phyloP scores from a whole-genome alignment of 1,140 invertebrate genomes.

The Chrysoperla carnea region DNA sequence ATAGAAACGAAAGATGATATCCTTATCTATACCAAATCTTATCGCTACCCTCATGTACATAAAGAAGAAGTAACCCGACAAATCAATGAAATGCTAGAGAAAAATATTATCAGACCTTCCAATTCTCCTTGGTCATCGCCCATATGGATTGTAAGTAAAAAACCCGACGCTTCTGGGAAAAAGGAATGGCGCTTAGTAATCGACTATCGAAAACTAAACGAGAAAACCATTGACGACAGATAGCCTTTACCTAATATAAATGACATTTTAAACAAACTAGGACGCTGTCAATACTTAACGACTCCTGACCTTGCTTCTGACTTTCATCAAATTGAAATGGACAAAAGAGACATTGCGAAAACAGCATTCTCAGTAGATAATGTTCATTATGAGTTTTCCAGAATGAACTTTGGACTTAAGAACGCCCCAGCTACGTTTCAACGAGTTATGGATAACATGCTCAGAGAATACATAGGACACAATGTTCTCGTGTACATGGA shows the following conservation, averaged over 20 bases:
- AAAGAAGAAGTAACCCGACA: constrained; percentile 13
- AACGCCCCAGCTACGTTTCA: constrained; percentile 21
- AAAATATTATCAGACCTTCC: constrained; percentile 7
- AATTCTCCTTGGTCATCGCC: constrained; percentile 11
- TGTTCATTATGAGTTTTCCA: constrained; percentile 6
- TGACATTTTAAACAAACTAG: constrained; percentile 17
- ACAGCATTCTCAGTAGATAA: constrained; percentile 6
- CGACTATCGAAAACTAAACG: constrained; percentile 24
- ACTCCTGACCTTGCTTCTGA: constrained; percentile 23
- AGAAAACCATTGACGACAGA: constrained; percentile 20
- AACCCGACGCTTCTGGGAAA: constrained; percentile 13
- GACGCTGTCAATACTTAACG: constrained; percentile 17
- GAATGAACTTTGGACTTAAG: constrained; percentile 11
- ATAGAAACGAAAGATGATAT: constrained; percentile 10
- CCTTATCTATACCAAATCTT: constrained; percentile 11
- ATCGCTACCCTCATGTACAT: constrained; percentile 15
- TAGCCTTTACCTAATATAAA: constrained; percentile 28
- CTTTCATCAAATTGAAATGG: constrained; percentile 15
- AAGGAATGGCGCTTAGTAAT: constrained; percentile 17
- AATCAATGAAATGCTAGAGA: no score
- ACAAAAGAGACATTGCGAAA: constrained; percentile 13
- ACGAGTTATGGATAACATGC: constrained; percentile 18
- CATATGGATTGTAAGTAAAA: constrained; percentile 14
- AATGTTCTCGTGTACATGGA: constrained; percentile 16
- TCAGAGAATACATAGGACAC: constrained; percentile 12